Evolutionary conservation across 2,888 invertebrate genomes (phyloP).

Genomic region (Clusia tigrina): DNA sequence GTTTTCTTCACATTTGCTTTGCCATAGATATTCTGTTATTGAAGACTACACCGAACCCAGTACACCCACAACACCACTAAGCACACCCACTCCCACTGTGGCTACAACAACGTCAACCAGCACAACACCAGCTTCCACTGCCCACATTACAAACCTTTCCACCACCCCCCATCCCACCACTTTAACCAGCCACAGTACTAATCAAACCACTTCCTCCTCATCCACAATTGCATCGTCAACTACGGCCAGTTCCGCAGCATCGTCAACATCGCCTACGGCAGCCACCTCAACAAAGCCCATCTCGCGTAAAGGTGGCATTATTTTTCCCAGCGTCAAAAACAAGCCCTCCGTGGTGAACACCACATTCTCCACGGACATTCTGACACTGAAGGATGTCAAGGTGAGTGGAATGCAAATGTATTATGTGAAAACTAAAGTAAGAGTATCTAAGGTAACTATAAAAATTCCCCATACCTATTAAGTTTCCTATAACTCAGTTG

Average conservation of each 20-base stretch:
- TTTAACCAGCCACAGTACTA: constrained; percentile 21
- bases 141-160: constrained; percentile 29
- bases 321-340: constrained; percentile 91
- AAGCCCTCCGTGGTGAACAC: constrained; percentile 87
- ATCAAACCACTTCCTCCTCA: constrained; percentile 33
- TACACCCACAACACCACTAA: constrained; percentile 42
- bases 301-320: constrained; percentile 80
- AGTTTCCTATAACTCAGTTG: no score
- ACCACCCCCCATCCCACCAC: constrained; percentile 8
- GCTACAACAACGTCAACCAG: constrained; percentile 40
- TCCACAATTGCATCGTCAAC: constrained; percentile 27
- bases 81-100: constrained; percentile 27
- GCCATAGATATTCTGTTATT: constrained; percentile 58
- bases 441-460: no score
- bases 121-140: constrained; percentile 32
- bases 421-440: no score
- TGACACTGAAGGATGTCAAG: constrained; percentile 83
- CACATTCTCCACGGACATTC: constrained; percentile 80
- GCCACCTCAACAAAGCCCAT: constrained; percentile 47
- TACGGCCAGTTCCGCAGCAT: constrained; percentile 37
- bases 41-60: constrained; percentile 59
- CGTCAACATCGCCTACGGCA: constrained; percentile 36
- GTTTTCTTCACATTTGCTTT: background rate
- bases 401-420: no score
- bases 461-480: no score